Evolutionary conservation across 2,888 invertebrate species (phyloP).

Genomic region (Drosophila gaucha): DNA sequence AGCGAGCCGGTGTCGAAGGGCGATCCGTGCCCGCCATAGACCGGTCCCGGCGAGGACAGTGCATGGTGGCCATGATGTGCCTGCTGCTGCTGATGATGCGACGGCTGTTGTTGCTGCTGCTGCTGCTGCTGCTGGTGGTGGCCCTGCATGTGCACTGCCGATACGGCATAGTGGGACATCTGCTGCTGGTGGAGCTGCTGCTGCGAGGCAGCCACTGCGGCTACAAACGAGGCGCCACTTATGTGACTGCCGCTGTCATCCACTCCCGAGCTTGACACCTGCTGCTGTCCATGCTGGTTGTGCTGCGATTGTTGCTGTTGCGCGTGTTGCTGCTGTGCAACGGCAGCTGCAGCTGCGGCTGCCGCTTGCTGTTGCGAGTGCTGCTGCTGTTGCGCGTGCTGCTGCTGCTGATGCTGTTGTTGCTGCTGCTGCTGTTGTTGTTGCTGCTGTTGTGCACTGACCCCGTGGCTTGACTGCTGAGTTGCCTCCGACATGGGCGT

Average conservation of each 20-base stretch:
- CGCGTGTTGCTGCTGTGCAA: conserved; percentile 1
- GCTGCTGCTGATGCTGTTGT: conserved; percentile 17
- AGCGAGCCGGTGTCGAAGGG: conserved; percentile 85
- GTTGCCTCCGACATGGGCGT: conserved; percentile 86
- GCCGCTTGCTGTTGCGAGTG: conserved; percentile 3
- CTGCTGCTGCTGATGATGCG: conserved; percentile 87
- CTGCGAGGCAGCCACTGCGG: conserved; percentile 79
- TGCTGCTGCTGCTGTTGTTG: conserved; percentile 30
- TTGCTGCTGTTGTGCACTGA: conserved; percentile 50
- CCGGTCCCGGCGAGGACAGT: conserved; percentile 83
- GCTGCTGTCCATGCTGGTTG: conserved; percentile 57
- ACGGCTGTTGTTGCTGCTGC: conserved; percentile 62
- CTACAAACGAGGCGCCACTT: conserved; percentile 81
- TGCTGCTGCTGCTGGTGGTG: conserved; percentile 72
- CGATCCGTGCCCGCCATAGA: conserved; percentile 81
- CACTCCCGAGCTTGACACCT: conserved; percentile 52
- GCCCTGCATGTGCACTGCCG: conserved; percentile 83
- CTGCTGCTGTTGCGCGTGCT: conserved; percentile 6
- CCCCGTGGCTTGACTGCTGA: conserved; percentile 36
- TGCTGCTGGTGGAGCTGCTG: conserved; percentile 61
- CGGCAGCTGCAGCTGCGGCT: neutral
- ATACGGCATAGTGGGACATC: conserved; percentile 81
- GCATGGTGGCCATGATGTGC: conserved; percentile 86
- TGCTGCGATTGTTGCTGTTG: conserved; percentile 42
- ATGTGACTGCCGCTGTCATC: conserved; percentile 78